phyloP scores from a whole-genome alignment of 2,113 vertebrate genomes.

The Phyllopteryx taeniolatus region DNA sequence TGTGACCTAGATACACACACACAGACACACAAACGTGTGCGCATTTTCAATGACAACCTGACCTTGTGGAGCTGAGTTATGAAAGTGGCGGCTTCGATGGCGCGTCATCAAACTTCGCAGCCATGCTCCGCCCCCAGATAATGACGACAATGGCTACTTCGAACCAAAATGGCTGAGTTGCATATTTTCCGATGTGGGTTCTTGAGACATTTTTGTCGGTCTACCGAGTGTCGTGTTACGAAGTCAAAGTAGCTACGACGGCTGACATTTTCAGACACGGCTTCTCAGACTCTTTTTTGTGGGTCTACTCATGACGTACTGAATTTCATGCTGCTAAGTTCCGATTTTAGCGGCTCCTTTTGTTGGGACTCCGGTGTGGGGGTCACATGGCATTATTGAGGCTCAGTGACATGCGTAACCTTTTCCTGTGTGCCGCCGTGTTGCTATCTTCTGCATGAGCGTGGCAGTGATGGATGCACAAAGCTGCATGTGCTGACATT shows the following conservation, averaged over 20 bases:
- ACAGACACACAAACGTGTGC: neutral
- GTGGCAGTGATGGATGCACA: constrained; percentile 1
- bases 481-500: neutral
- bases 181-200: no score
- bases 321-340: neutral
- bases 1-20: constrained; percentile 20
- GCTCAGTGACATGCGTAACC: neutral
- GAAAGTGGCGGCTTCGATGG: neutral
- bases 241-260: no score
- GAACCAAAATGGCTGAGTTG: no score
- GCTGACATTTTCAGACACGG: neutral
- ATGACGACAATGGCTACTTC: no score
- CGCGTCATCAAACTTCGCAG: no score
- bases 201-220: no score
- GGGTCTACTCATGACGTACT: neutral
- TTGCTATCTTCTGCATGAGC: neutral
- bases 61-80: neutral
- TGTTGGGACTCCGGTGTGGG: neutral
- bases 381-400: neutral
- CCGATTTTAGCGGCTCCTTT: neutral
- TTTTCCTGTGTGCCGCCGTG: neutral
- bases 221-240: no score
- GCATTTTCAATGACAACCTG: neutral
- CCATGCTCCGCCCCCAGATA: no score
- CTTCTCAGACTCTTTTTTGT: neutral